phyloP scores from a whole-genome alignment of 2,888 invertebrate genomes.

The Ramazzottius varieornatus region DNA sequence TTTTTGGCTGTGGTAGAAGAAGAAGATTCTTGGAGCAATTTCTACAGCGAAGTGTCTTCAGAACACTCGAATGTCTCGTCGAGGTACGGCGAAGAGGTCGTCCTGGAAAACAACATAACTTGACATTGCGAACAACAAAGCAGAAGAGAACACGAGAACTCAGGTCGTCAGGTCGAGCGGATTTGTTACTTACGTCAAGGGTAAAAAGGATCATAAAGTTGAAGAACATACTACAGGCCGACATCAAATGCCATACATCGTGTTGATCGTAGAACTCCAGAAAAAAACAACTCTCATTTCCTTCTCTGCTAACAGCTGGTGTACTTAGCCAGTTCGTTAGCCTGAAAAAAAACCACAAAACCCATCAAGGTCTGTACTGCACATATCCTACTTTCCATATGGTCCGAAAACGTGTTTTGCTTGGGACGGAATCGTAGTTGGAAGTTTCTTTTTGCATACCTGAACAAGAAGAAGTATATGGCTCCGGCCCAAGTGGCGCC shows the following conservation, averaged over 20 bases:
- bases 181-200: too few species aligned
- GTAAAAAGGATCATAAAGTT: slow-evolving; percentile 23
- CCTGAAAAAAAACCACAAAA: background rate
- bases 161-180: too few species aligned
- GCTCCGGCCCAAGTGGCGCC: background rate
- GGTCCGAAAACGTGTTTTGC: too few species aligned
- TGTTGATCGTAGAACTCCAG: slow-evolving; percentile 50
- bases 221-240: slow-evolving; percentile 26
- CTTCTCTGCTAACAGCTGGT: slow-evolving; percentile 44
- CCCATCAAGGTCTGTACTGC: too few species aligned
- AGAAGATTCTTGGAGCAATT: background rate
- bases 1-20: background rate
- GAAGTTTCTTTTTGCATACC: background rate
- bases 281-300: slow-evolving; percentile 38
- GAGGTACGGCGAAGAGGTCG: background rate
- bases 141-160: too few species aligned
- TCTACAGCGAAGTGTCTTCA: background rate
- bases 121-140: too few species aligned
- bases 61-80: background rate
- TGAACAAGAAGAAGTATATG: slow-evolving; percentile 2
- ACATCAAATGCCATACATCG: slow-evolving; percentile 43
- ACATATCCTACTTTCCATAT: too few species aligned
- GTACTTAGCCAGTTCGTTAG: background rate
- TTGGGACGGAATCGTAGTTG: too few species aligned
- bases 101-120: too few species aligned